Base-by-base conservation (phyloP, 2,888 invertebrate species). In the Chouioia cunea region DNA sequence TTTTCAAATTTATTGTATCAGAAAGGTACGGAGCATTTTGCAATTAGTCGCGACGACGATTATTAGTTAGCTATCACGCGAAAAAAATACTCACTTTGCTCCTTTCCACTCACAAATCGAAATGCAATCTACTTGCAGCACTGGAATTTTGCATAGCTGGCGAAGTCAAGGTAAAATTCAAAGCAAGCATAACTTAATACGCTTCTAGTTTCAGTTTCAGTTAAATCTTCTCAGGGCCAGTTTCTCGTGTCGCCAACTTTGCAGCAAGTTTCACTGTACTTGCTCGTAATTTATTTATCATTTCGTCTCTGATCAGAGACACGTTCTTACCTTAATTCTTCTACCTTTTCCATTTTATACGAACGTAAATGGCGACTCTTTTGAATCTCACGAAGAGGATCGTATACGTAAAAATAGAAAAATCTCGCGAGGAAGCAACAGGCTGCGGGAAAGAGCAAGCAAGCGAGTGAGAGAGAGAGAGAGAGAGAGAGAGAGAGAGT, bases 391-490 rank as follows among this genome's bases (percentile, higher is more conserved):
- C 46, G 62, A 16, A 47, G 1, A 16, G 14, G 18, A 27, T 47
- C 47, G 18, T 15, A 4, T 6, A 0, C 2, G 20, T 27, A 36
- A 36, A 36, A 36, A 36, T 36, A 36, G 18, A 60, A 10, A 2
- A 23, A 62, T 8, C 14, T 14, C 4, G 52, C 44, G 27, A 22
- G 58, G 52, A 59, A 52, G 66, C 66, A 52, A 52, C 66, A 59
- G 58, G 65, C 52, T 66, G 52, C 43, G 16, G 44, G 58, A 66
- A 58, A 52, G 43, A 65, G 50, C 50, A 15, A 52, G 56, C 50
- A 23, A 16, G 65, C 22, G 23, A 22, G 44, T 6, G 22, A n/a
- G n/a, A n/a, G n/a, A n/a, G n/a, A n/a, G n/a, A n/a, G n/a, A n/a
- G n/a, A n/a, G n/a, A n/a, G n/a, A n/a, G n/a, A n/a, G n/a, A n/a